A percentile compares a stretch with the other conserved stretches of the same genome.
phyloP scores from a whole-genome alignment of 1,140 invertebrate genomes.

The Euura saliciscinereae region DNA sequence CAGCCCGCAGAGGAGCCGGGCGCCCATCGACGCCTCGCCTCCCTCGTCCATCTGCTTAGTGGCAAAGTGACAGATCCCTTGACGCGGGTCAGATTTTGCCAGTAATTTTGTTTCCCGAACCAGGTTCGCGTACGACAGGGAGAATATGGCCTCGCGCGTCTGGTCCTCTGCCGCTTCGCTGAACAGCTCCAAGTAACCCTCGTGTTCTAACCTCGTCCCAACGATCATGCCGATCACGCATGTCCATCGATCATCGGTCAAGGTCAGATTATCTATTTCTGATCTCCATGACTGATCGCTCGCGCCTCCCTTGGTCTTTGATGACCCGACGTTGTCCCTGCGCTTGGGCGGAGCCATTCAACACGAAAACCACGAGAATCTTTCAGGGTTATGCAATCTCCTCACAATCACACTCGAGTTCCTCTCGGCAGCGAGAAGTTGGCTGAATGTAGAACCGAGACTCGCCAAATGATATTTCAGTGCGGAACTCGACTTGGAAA shows the following conservation, averaged over 20 bases:
- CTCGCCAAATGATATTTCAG: not conserved
- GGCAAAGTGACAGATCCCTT: conserved; percentile 41
- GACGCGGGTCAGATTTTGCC: conserved; percentile 12
- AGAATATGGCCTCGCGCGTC: conserved; percentile 33
- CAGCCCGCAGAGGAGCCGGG: conserved; percentile 37
- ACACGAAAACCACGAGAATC: too few relatives aligned
- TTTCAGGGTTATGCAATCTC: not conserved
- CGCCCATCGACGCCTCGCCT: conserved; percentile 18
- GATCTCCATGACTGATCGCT: conserved; percentile 25
- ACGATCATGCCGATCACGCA: conserved; percentile 44
- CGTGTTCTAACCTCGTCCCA: conserved; percentile 33
- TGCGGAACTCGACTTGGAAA: not conserved
- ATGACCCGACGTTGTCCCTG: not conserved
- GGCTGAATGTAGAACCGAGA: not conserved
- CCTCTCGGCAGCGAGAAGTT: not conserved
- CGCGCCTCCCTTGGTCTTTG: not conserved
- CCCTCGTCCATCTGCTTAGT: conserved; percentile 21
- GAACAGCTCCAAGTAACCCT: conserved; percentile 34
- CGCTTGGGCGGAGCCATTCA: not conserved
- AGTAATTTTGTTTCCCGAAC: conserved; percentile 22
- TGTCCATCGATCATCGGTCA: conserved; percentile 49
- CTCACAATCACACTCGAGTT: not conserved
- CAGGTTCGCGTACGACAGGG: conserved; percentile 22
- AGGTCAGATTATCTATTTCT: conserved; percentile 27
- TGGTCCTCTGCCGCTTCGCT: conserved; percentile 32